A percentile compares a stretch with the other conserved stretches of the same genome.
These are phyloP conservation scores for Todiramphus saurophagus DNA, from an alignment of 2,113 vertebrate species.

Conservation along the genomic window DNA sequence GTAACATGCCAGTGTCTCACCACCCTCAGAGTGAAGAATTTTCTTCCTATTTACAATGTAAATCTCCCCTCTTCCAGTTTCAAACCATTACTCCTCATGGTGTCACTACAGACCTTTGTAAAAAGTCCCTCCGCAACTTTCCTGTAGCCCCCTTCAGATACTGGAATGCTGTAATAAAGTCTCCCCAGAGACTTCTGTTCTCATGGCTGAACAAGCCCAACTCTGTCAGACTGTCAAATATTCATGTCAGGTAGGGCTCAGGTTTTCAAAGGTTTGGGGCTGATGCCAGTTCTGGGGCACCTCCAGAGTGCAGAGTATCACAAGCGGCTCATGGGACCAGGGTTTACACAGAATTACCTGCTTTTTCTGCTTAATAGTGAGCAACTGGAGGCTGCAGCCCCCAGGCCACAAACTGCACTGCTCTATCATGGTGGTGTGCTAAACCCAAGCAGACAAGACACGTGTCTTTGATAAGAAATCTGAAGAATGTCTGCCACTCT, in stretches of 20 bases:
- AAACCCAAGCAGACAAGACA: neutral
- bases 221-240: neutral
- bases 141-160: too few relatives aligned
- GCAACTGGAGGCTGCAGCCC: neutral
- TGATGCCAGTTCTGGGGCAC: neutral
- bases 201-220: neutral
- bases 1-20: too few relatives aligned
- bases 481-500: neutral
- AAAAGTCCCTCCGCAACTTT: too few relatives aligned
- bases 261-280: neutral
- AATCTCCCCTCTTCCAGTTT: too few relatives aligned
- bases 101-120: too few relatives aligned
- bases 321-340: neutral
- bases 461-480: neutral
- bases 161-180: too few relatives aligned
- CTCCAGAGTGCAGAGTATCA: neutral
- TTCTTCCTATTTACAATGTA: too few relatives aligned
- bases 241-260: neutral
- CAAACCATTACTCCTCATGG: too few relatives aligned
- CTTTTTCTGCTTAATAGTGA: neutral
- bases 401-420: neutral
- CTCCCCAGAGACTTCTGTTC: neutral
- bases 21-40: too few relatives aligned
- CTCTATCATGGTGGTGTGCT: neutral
- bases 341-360: neutral